Conservation (phyloP, 2,113 vertebrate genomes). For the Mystacornis crossleyi region DNA sequence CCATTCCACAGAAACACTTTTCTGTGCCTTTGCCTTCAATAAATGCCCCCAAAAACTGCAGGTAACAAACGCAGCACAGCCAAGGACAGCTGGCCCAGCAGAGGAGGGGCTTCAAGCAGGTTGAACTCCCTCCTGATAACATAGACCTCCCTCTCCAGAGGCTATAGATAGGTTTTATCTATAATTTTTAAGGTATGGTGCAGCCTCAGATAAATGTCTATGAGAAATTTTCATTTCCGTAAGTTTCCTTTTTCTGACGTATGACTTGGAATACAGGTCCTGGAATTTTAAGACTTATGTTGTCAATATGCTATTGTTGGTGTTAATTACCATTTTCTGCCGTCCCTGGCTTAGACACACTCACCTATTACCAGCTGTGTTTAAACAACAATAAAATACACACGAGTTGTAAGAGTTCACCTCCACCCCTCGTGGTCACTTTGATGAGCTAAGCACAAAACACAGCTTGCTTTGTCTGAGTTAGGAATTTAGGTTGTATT, state of each 20-base stretch:
- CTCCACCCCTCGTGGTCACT: accelerated
- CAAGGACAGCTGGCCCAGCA: background rate
- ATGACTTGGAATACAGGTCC: background rate
- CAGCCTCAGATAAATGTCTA: background rate
- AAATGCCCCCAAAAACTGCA: background rate
- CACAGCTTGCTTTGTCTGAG: background rate
- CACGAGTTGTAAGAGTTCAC: background rate
- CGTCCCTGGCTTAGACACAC: background rate
- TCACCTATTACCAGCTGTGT: background rate
- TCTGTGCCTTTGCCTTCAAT: background rate
- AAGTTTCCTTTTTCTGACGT: background rate
- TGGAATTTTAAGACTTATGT: background rate
- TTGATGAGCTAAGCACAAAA: background rate
- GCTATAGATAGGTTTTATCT: background rate
- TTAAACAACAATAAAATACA: background rate
- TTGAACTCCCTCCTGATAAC: background rate
- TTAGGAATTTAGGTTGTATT: background rate
- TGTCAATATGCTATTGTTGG: background rate
- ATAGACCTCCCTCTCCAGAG: background rate
- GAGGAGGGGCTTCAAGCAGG: background rate
- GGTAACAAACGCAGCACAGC: background rate
- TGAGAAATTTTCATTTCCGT: background rate
- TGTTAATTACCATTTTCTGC: background rate
- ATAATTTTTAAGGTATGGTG: background rate
- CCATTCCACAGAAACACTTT: background rate